These are phyloP conservation scores for Shargacucullia verbasci DNA, from an alignment of 2,888 invertebrate species.

Conservation along the genomic window DNA sequence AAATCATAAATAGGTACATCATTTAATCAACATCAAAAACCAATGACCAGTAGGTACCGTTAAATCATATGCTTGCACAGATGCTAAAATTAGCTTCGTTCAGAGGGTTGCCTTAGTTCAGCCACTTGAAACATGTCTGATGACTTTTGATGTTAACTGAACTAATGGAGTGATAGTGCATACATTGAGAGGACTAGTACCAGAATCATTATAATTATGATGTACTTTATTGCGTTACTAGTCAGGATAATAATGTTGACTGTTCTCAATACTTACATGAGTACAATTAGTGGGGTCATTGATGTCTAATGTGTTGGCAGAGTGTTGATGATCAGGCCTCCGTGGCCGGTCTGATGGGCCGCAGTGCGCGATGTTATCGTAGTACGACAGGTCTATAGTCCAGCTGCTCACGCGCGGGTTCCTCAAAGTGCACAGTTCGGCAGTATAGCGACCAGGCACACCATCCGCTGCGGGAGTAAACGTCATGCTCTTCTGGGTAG, in stretches of 20 bases:
- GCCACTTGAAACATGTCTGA: no score
- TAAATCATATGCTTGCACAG: no score
- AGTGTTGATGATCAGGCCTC: conserved; percentile 21
- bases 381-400: conserved; percentile 55
- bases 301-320: conserved; percentile 39
- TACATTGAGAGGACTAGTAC: no score
- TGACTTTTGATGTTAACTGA: no score
- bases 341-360: background rate
- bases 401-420: conserved; percentile 55
- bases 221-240: no score
- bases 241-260: background rate
- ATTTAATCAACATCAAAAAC: no score
- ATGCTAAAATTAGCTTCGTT: no score
- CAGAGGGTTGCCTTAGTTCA: no score
- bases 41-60: no score
- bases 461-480: conserved; percentile 60
- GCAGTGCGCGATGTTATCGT: conserved; percentile 23
- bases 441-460: conserved; percentile 67
- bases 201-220: no score
- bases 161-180: no score
- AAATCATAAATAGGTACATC: no score
- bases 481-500: conserved; percentile 31
- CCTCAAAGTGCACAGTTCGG: conserved; percentile 65
- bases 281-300: conserved; percentile 59
- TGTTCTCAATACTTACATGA: conserved; percentile 63